These are phyloP conservation scores for Malurus cyaneus DNA, from an alignment of 2,113 vertebrate species.

Conservation along the genomic window DNA sequence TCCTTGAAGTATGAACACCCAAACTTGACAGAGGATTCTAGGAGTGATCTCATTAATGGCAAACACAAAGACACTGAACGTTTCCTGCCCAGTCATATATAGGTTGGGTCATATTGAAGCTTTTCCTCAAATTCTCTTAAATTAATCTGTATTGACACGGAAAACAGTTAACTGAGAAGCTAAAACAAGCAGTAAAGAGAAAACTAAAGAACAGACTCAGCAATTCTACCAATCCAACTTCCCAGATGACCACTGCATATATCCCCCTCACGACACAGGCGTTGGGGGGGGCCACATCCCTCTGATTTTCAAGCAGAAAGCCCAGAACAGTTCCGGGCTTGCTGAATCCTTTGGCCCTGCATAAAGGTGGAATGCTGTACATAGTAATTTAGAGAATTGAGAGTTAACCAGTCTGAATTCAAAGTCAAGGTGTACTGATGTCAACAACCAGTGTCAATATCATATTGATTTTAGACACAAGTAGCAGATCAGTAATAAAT, in stretches of 20 bases:
- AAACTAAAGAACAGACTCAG: not conserved
- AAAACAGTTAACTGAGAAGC: not conserved
- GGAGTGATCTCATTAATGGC: not conserved
- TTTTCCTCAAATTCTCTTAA: not conserved
- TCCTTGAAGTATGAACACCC: not conserved
- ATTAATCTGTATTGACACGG: not conserved
- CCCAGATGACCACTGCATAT: fast-evolving
- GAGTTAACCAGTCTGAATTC: not conserved
- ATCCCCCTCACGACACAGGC: fast-evolving
- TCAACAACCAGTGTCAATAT: not conserved
- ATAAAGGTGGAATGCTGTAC: not conserved
- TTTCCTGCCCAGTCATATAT: not conserved
- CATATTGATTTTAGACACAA: fast-evolving
- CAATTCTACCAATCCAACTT: not conserved
- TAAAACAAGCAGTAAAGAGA: not conserved
- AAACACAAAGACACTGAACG: not conserved
- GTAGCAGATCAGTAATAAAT: not conserved
- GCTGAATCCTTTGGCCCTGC: not conserved
- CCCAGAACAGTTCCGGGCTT: not conserved
- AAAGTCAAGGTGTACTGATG: not conserved
- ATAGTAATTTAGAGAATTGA: not conserved
- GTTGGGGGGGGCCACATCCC: not conserved
- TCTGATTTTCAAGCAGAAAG: not conserved
- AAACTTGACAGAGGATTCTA: not conserved
- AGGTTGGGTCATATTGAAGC: not conserved